Conservation (phyloP, 2,888 invertebrate species). For the Lepidocyrtinus sp. region DNA sequence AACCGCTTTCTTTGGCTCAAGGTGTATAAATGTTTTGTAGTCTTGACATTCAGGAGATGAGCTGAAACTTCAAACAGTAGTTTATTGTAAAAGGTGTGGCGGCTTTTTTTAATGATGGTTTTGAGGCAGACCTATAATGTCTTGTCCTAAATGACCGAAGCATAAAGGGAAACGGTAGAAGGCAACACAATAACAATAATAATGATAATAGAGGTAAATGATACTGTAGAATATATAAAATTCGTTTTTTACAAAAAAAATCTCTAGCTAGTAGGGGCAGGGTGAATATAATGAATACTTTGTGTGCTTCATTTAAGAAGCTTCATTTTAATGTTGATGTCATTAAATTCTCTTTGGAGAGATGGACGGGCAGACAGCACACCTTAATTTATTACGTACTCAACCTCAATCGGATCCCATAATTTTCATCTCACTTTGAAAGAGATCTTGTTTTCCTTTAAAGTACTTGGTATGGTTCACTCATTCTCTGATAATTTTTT, state of each 20-base stretch:
- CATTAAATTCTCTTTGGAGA: not conserved
- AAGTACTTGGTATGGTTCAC: not conserved
- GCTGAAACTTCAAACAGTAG: not conserved
- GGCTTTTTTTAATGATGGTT: not conserved
- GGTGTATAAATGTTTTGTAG: too few relatives aligned
- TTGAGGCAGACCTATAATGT: not conserved
- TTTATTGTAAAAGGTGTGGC: not conserved
- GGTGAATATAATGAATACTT: not conserved
- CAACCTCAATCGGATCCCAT: conserved; percentile 51
- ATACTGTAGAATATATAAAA: too few relatives aligned
- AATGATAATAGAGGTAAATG: not conserved
- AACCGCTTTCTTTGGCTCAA: not conserved
- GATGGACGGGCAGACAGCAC: conserved; percentile 9
- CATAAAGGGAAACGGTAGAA: not conserved
- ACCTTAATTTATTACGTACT: conserved; percentile 52
- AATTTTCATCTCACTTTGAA: conserved; percentile 35
- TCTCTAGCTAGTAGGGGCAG: not conserved
- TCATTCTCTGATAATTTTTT: not conserved
- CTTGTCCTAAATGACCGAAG: not conserved
- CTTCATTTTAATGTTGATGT: not conserved
- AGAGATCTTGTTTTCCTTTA: not conserved
- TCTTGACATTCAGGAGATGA: too few relatives aligned
- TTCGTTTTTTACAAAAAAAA: not conserved
- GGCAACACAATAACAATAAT: not conserved
- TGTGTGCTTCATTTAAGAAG: not conserved